phyloP scores from a whole-genome alignment of 2,113 vertebrate genomes.

The Colistium nudipinnis region DNA sequence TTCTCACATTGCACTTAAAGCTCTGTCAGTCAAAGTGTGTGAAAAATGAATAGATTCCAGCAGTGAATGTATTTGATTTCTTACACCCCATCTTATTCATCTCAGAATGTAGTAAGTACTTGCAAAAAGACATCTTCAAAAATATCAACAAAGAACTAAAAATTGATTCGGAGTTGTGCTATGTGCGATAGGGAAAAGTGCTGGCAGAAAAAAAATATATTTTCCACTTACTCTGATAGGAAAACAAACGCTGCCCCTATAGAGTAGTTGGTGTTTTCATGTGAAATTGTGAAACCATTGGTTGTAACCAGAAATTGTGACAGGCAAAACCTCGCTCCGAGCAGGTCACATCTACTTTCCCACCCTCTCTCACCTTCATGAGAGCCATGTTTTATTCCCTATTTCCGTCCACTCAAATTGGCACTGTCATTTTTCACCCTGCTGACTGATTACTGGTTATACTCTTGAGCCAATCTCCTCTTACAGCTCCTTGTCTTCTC shows the following conservation, averaged over 20 bases:
- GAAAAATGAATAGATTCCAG: constrained; percentile 3
- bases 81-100: neutral
- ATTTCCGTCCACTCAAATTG: constrained; percentile 65
- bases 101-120: neutral
- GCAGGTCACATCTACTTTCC: constrained; percentile 65
- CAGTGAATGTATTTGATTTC: neutral
- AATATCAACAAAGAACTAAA: neutral
- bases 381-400: constrained; percentile 67
- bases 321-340: constrained; percentile 55
- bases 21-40: neutral
- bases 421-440: constrained; percentile 68
- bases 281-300: constrained; percentile 77
- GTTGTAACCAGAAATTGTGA: constrained; percentile 73
- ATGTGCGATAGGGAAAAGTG: constrained; percentile 22
- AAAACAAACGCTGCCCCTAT: constrained; percentile 57
- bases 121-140: neutral
- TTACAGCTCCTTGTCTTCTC: constrained; percentile 66
- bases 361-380: constrained; percentile 48
- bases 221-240: constrained; percentile 51
- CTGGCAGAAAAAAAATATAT: constrained; percentile 50
- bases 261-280: constrained; percentile 71
- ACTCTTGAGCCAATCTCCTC: constrained; percentile 64
- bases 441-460: constrained; percentile 72
- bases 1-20: constrained; percentile 9
- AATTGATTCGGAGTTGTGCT: constrained; percentile 8